phyloP scores from a whole-genome alignment of 2,888 invertebrate genomes.

The Oligia latruncula region DNA sequence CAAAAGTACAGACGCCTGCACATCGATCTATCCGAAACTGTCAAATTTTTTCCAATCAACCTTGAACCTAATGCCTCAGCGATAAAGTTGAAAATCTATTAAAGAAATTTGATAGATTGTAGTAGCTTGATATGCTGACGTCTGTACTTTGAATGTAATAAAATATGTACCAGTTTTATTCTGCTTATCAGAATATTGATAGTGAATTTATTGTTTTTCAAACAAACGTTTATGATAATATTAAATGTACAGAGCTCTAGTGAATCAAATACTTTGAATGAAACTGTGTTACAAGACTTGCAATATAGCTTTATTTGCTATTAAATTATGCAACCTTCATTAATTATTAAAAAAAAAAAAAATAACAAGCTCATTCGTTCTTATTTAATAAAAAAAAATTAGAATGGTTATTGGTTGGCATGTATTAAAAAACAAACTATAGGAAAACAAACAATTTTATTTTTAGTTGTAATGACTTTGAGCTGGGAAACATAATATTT shows the following conservation, averaged over 20 bases:
- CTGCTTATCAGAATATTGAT: slow-evolving; percentile 22
- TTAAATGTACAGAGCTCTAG: neutral
- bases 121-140: too few species aligned
- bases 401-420: neutral
- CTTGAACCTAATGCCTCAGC: too few species aligned
- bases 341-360: too few species aligned
- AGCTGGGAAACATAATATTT: slow-evolving; percentile 55
- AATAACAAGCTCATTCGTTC: neutral
- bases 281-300: neutral
- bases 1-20: neutral
- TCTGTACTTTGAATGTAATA: neutral
- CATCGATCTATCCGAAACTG: too few species aligned
- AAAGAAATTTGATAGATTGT: too few species aligned
- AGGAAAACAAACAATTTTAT: slow-evolving; percentile 40
- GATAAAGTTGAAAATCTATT: too few species aligned
- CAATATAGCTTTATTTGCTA: neutral
- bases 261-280: slow-evolving; percentile 9
- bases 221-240: slow-evolving; percentile 2
- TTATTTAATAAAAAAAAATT: too few species aligned
- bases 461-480: slow-evolving; percentile 39
- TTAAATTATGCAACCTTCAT: neutral
- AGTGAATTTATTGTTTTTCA: slow-evolving; percentile 4
- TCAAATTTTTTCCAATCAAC: too few species aligned
- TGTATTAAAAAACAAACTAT: neutral
- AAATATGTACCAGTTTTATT: slow-evolving; percentile 3